Conservation (phyloP, 2,888 invertebrate genomes). For the Thysanoteuthis rhombus region DNA sequence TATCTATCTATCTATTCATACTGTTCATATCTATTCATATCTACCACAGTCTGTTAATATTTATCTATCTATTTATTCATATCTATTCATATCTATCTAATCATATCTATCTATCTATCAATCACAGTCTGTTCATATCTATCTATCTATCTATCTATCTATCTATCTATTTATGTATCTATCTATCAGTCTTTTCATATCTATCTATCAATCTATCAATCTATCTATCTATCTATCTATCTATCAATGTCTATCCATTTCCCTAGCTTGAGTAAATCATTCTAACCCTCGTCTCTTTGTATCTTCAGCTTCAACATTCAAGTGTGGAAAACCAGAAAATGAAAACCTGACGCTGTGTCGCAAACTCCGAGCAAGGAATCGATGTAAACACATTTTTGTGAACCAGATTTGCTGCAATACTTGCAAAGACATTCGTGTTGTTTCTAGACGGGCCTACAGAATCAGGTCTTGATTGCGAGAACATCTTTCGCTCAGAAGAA, state of each 20-base stretch:
- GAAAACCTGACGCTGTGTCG: constrained; percentile 45
- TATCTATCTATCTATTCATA: too few species aligned
- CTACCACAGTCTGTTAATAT: too few species aligned
- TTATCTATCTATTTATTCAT: too few species aligned
- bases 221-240: not conserved
- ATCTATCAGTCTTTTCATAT: not conserved
- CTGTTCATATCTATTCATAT: too few species aligned
- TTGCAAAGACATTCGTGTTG: constrained; percentile 42
- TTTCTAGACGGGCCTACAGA: not conserved
- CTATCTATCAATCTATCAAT: not conserved
- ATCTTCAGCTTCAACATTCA: constrained; percentile 49
- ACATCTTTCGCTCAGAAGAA: too few species aligned
- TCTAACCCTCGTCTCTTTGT: constrained; percentile 33
- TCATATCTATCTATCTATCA: too few species aligned
- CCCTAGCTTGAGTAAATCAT: too few species aligned
- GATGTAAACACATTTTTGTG: constrained; percentile 60
- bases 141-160: not conserved
- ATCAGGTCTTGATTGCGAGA: not conserved
- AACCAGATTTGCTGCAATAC: constrained; percentile 62
- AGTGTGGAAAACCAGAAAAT: constrained; percentile 43
- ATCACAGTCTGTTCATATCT: too few species aligned
- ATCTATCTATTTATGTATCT: not conserved
- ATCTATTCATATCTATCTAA: too few species aligned
- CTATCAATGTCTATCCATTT: not conserved
- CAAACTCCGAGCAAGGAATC: constrained; percentile 55